Evolutionary conservation across 2,888 invertebrate species (phyloP), one percentile per base, ranked within the genome.

Genomic region (Acholoe squamosa): DNA sequence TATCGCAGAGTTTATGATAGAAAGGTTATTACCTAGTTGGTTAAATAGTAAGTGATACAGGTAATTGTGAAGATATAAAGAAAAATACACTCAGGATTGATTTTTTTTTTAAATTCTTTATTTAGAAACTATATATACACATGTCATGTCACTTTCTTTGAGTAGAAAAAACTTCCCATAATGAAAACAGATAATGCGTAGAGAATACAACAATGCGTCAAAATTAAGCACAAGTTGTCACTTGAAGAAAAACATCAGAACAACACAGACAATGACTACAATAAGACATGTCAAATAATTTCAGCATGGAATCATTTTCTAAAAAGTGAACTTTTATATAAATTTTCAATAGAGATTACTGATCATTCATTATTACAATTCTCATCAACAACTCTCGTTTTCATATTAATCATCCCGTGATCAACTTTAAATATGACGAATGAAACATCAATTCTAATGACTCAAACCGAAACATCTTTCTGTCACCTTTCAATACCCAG

Each of bases 141-240:
- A 3, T 71, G 25, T 71, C 31, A 25, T 71, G 25, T 3, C 71
- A 61, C 61, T 61, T 61, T 61, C 43, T 43, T 3, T 43, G 43
- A 43, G 43, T 43, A 43, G 43, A 71, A 71, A 71, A 16, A 14
- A 71, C 31, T 1, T n/a, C 71, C 71, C n/a, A 28, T 71, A 71
- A n/a, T 14, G 0, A 71, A 71, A 28, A 71, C 31, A 1, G 28
- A 71, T 25, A 71, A 71, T 71, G 71, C 71, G 71, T 71, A 71
- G 71, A 71, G 5, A 71, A 71, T 71, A 71, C 71, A 71, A 71
- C 71, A 25, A 28, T 25, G 31, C 71, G 31, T 28, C 31, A 28
- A 28, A 71, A 71, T 28, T 71, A 71, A 71, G 71, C 71, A 71
- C 71, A 71, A 14, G 14, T 71, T 28, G 25, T 28, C 71, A 71